Base-by-base conservation (phyloP, 2,888 invertebrate species). In the Scrobipalpa costella region DNA sequence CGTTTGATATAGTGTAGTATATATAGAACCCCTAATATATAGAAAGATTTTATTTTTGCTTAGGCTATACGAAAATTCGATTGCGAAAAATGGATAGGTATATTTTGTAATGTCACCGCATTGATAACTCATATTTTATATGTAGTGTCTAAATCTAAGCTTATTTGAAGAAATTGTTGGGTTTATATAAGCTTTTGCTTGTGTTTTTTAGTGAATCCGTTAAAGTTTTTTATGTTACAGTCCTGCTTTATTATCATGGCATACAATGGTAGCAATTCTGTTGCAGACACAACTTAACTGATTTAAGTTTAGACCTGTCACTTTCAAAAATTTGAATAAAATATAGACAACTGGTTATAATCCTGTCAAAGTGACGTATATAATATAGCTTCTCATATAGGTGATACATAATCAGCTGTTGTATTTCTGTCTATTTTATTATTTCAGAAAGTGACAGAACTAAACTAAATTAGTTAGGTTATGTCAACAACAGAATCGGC, bases 11-110 rank as follows among this genome's bases (percentile, higher is more conserved):
- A 76, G 74, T 63, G 64, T 72, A 69, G 72, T 59, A 19, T n/a
- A 27, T 70, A 75, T 82, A 84, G 76, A 74, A 80, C 79, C 78
- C 78, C 82, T 82, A 78, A 72, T 72, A 76, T 79, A 76, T 79
- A 82, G 81, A 85, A 89, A 61, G 87, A 90, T 81, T 84, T 90
- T 90, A 90, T 90, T 90, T 90, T 90, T 90, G 90, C 90, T 90
- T 89, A 86, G 84, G 90, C 90, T 88, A 81, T 84, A 75, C 71
- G 68, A 67, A 71, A 74, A 77, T 85, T 87, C 78, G 78, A 90
- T 88, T 88, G 89, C 89, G 78, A 83, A 85, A 85, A 81, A 87
- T 77, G 69, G 83, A 87, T 90, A 27, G 27, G 27, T 27, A 88
- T 89, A 86, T 88, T 90, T 89, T 88, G 85, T 90, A n/a, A 88